Evolutionary conservation across 2,888 invertebrate genomes (phyloP), one percentile per base, ranked within the genome.

Genomic region (Agelastica alni): DNA sequence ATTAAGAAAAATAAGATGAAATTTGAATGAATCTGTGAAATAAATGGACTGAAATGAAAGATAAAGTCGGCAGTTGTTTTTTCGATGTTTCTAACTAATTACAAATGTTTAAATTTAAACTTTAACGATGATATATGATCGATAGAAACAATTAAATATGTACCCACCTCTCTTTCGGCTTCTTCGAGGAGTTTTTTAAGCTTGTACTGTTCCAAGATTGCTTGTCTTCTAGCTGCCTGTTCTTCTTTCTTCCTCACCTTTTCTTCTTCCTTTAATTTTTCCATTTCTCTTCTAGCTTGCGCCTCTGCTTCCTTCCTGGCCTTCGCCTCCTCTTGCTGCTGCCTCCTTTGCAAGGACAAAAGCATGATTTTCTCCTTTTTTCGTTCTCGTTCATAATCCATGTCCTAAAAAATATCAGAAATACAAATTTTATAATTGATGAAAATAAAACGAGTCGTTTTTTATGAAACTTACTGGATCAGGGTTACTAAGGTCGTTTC

Each of bases 121-220:
- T n/a, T n/a, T n/a, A n/a, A n/a, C n/a, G n/a, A n/a, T n/a, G n/a
- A n/a, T n/a, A n/a, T n/a, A n/a, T n/a, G n/a, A n/a, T n/a, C n/a
- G n/a, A n/a, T n/a, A n/a, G n/a, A n/a, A n/a, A n/a, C n/a, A n/a
- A 18, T 10, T 17, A n/a, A 17, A 20, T 20, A 7, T 6, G 2
- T 18, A 46, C 70, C 60, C 66, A 89, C 90, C 82, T 92, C 92
- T 73, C 91, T 78, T 75, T 93, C 92, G 16, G 93, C 93, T 78
- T 94, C 93, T 75, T 95, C 94, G 59, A 92, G 86, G 49, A 92
- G 91, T 78, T 96, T 96, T 75, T 96, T 93, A 65, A 94, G 81
- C 78, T 94, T 91, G 79, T 96, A 93, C 76, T 94, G 92, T 72
- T 94, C 93, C 66, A 96, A 83, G 72, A 97, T 97, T 62, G 85